phyloP scores from a whole-genome alignment of 2,888 invertebrate genomes.

The Rhagophthalmus giganteus region DNA sequence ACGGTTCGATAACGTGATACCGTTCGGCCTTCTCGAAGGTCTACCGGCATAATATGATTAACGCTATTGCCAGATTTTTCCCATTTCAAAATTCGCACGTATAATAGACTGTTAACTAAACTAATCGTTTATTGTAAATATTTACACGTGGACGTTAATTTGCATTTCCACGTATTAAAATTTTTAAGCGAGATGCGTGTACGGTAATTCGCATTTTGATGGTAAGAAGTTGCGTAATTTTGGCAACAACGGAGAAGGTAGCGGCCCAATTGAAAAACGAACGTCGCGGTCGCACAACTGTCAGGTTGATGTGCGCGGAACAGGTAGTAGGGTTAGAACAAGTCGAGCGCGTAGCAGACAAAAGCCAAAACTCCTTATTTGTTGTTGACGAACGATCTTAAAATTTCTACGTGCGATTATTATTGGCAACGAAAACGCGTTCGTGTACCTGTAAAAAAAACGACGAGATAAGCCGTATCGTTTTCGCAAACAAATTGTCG shows the following conservation, averaged over 20 bases:
- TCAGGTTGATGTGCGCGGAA: conserved; percentile 43
- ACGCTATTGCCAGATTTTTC: too few species aligned
- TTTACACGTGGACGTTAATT: too few species aligned
- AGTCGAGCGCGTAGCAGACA: conserved; percentile 28
- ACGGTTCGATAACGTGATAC: conserved; percentile 33
- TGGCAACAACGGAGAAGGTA: conserved; percentile 20
- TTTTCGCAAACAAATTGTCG: conserved; percentile 7
- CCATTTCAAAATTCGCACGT: too few species aligned
- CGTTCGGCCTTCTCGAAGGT: conserved; percentile 34
- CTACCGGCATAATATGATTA: too few species aligned
- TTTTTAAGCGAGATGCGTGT: too few species aligned
- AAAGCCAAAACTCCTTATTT: conserved; percentile 25
- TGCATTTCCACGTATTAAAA: too few species aligned
- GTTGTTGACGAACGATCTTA: background rate
- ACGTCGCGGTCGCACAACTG: conserved; percentile 23
- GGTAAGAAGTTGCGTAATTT: background rate
- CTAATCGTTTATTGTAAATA: too few species aligned
- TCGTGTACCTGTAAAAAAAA: conserved; percentile 33
- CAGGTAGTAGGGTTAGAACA: conserved; percentile 39
- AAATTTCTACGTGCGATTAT: background rate
- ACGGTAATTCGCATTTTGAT: too few species aligned
- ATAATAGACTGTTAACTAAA: too few species aligned
- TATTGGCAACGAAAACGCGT: conserved; percentile 4
- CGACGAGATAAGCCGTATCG: conserved; percentile 9
- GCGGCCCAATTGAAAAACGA: conserved; percentile 32